phyloP scores from a whole-genome alignment of 2,888 invertebrate species.

The Cephus sareptanus region DNA sequence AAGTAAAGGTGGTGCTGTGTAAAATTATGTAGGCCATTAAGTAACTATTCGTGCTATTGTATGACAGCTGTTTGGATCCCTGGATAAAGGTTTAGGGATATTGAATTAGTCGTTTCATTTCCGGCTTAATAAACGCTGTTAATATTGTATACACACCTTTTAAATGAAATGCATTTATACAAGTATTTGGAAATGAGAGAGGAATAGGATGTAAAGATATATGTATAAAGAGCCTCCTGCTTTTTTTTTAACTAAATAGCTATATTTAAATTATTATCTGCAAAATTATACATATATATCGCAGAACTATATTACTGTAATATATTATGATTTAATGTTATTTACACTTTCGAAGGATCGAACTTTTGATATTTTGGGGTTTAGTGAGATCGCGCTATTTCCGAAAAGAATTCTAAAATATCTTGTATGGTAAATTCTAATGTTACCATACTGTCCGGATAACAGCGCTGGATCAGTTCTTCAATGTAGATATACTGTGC shows the following conservation, averaged over 20 bases:
- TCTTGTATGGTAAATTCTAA: slow-evolving; percentile 96
- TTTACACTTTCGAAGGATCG: neutral
- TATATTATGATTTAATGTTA: neutral
- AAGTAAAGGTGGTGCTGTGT: slow-evolving; percentile 1
- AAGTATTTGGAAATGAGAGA: neutral
- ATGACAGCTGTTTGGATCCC: neutral
- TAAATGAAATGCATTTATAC: neutral
- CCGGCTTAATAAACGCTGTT: neutral
- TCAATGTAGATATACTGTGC: slow-evolving; percentile 94
- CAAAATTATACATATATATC: neutral
- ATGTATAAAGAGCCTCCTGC: neutral
- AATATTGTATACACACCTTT: neutral
- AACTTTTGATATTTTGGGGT: neutral
- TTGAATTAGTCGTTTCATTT: neutral
- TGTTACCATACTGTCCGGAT: slow-evolving; percentile 93
- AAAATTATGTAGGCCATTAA: slow-evolving; percentile 17
- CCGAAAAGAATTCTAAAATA: slow-evolving; percentile 96
- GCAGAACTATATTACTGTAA: neutral
- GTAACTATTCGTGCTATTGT: neutral
- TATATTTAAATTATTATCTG: neutral
- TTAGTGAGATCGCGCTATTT: slow-evolving; percentile 95
- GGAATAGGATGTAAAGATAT: neutral
- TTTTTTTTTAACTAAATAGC: neutral
- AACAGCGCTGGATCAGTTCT: slow-evolving; percentile 93
- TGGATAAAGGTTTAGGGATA: neutral